Evolutionary conservation across 1,140 invertebrate species (phyloP).

Genomic region (Pristionchus pacificus): DNA sequence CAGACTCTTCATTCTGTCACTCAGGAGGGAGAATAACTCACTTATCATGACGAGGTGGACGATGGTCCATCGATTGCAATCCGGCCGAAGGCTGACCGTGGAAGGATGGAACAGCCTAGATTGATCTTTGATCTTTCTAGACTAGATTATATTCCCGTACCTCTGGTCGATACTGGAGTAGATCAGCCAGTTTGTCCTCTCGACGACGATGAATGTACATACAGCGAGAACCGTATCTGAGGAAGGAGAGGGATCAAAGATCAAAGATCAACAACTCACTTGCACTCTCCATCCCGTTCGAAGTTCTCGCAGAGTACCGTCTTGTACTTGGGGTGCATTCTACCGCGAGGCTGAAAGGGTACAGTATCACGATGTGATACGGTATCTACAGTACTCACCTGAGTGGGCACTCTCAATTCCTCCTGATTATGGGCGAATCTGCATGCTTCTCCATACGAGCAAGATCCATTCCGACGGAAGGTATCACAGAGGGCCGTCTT

Average conservation of each 20-base stretch:
- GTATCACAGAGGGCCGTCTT: conserved; percentile 97
- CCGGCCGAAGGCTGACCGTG: too few species aligned
- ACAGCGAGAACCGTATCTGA: not conserved
- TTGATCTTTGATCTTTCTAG: too few species aligned
- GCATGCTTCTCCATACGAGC: conserved; percentile 97
- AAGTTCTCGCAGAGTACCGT: conserved; percentile 31
- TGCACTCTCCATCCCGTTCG: conserved; percentile 17
- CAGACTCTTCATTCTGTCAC: too few species aligned
- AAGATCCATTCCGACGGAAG: conserved; percentile 87
- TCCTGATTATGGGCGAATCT: conserved; percentile 91
- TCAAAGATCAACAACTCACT: not conserved
- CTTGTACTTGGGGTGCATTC: conserved; percentile 29
- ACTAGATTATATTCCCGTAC: too few species aligned
- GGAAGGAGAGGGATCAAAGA: not conserved
- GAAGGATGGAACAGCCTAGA: too few species aligned
- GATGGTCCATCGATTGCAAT: too few species aligned
- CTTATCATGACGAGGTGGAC: too few species aligned
- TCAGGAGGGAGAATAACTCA: too few species aligned
- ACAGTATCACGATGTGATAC: conserved; percentile 28
- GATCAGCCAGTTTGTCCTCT: too few species aligned
- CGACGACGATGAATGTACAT: not conserved
- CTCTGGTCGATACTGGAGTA: too few species aligned
- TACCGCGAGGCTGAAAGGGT: conserved; percentile 38
- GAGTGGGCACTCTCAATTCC: conserved; percentile 69
- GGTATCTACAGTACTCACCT: conserved; percentile 32